A percentile compares a stretch with the other conserved stretches of the same genome.
Evolutionary conservation across 2,113 vertebrate genomes (phyloP).

Genomic region (Calidris pugnax): DNA sequence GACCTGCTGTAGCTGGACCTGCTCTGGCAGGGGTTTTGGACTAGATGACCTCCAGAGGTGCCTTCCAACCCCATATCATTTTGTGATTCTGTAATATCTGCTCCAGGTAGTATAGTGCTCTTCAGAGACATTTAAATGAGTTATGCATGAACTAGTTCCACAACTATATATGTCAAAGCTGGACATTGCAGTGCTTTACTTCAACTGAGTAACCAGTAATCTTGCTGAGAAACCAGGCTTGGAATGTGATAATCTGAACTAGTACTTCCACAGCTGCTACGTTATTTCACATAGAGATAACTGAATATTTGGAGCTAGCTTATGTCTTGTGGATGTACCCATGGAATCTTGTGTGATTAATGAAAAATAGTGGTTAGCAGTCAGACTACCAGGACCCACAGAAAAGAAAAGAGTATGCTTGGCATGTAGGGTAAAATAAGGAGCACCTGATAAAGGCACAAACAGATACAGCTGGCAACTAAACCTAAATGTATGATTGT

Average conservation of each 20-base stretch:
- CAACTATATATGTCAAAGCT: not conserved
- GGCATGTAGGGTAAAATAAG: not conserved
- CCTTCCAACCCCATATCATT: too few species aligned
- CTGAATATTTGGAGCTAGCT: not conserved
- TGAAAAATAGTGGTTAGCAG: not conserved
- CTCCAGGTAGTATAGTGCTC: not conserved
- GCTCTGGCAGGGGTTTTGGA: too few species aligned
- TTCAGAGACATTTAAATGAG: not conserved
- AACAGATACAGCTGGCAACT: not conserved
- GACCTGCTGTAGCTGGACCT: too few species aligned
- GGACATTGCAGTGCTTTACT: not conserved
- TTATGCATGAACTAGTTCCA: not conserved
- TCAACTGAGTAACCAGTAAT: not conserved
- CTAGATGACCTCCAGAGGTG: too few species aligned
- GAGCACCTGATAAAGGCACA: not conserved
- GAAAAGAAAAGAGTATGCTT: not conserved
- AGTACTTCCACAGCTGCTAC: not conserved
- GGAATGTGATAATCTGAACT: not conserved
- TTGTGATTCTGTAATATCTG: not conserved
- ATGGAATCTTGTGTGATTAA: not conserved
- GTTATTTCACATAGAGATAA: not conserved
- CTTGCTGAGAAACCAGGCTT: not conserved
- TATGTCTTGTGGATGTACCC: not conserved
- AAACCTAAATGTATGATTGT: not conserved
- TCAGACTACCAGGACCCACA: not conserved